Evolutionary conservation across 1,140 invertebrate genomes (phyloP).

Genomic region (Drosophila grimshawi): DNA sequence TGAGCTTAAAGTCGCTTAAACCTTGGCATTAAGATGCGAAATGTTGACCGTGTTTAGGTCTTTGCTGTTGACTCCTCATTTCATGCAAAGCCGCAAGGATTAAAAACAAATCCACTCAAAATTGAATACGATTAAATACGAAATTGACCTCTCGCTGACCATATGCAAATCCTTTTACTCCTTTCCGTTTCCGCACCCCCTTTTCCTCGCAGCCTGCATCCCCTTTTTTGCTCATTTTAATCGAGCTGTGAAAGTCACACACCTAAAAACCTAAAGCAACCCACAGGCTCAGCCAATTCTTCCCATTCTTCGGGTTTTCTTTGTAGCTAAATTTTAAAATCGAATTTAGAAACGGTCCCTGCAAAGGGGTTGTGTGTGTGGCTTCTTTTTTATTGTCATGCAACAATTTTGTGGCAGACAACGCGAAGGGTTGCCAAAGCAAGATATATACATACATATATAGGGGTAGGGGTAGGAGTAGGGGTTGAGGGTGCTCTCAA

Average conservation of each 20-base stretch:
- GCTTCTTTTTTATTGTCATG: slow-evolving; percentile 51
- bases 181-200: neutral
- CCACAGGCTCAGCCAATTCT: neutral
- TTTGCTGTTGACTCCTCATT: slow-evolving; percentile 51
- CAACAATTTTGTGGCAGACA: slow-evolving; percentile 49
- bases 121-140: slow-evolving; percentile 80
- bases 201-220: slow-evolving; percentile 1
- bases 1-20: slow-evolving; percentile 23
- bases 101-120: slow-evolving; percentile 81
- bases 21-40: neutral
- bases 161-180: slow-evolving; percentile 60
- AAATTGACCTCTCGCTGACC: slow-evolving; percentile 78
- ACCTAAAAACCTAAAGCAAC: neutral
- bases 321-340: slow-evolving; percentile 70
- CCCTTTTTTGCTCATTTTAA: slow-evolving; percentile 21
- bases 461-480: neutral
- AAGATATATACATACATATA: slow-evolving; percentile 2
- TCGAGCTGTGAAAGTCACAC: slow-evolving; percentile 74
- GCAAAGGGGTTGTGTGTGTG: slow-evolving; percentile 25
- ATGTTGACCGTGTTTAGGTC: slow-evolving; percentile 24
- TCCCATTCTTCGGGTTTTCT: slow-evolving; percentile 25
- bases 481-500: slow-evolving; percentile 41
- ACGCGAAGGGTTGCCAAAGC: slow-evolving; percentile 37
- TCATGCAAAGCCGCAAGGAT: slow-evolving; percentile 53
- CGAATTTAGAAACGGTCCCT: slow-evolving; percentile 48